Conservation (phyloP, 2,113 vertebrate genomes). For the Erinaceus europaeus region DNA sequence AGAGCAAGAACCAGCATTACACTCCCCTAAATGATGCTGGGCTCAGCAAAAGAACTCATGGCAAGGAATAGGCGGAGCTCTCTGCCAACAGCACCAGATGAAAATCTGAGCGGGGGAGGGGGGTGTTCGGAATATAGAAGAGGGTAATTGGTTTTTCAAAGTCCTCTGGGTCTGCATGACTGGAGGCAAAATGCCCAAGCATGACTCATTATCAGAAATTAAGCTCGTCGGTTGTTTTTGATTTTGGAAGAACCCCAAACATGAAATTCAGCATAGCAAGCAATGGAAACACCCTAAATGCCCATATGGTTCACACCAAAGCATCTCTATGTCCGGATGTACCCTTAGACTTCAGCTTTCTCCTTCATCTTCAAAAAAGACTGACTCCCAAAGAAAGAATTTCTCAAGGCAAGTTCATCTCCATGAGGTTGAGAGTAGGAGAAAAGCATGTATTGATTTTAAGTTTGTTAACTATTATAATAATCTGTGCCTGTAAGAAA, state of each 20-base stretch:
- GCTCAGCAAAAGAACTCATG: background rate
- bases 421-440: background rate
- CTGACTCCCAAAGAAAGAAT: background rate
- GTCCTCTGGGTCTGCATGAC: background rate
- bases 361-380: background rate
- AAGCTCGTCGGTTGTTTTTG: background rate
- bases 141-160: background rate
- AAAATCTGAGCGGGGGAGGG: background rate
- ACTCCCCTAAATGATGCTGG: background rate
- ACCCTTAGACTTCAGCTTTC: background rate
- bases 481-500: background rate
- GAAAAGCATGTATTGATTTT: background rate
- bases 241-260: constrained; percentile 32
- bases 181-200: background rate
- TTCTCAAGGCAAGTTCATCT: background rate
- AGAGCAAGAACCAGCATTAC: background rate
- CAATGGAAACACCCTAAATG: background rate
- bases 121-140: background rate
- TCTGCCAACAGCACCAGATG: background rate
- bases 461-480: background rate
- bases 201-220: constrained; percentile 1
- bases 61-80: background rate
- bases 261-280: background rate
- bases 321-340: background rate
- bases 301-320: background rate